phyloP scores from a whole-genome alignment of 2,113 vertebrate genomes.

The Myotis brandtii region DNA sequence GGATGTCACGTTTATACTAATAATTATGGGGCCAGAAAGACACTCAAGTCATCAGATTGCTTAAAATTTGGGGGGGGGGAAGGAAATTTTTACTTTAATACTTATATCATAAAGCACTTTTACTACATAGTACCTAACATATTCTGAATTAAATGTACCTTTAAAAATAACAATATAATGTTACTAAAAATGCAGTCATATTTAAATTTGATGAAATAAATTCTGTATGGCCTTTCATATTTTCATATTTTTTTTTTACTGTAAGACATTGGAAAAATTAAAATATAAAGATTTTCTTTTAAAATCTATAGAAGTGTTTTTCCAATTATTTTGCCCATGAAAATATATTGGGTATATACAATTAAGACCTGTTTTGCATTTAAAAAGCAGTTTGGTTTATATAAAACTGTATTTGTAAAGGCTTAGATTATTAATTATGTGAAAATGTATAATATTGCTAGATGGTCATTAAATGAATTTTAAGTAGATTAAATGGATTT shows the following conservation, averaged over 20 bases:
- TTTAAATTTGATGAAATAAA: constrained; percentile 12
- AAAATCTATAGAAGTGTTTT: not conserved
- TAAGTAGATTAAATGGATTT: not conserved
- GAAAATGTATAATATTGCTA: not conserved
- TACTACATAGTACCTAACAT: not conserved
- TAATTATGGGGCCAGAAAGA: not conserved
- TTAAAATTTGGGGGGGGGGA: not conserved
- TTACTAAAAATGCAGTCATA: not conserved
- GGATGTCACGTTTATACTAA: not conserved
- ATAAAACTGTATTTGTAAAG: not conserved
- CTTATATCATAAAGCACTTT: not conserved
- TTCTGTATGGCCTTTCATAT: not conserved
- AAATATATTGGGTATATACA: not conserved
- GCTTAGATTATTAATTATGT: not conserved
- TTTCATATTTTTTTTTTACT: constrained; percentile 46
- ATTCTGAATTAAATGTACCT: not conserved
- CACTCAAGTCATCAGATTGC: not conserved
- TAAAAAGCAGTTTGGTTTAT: not conserved
- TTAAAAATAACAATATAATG: constrained; percentile 12
- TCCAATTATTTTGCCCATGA: not conserved
- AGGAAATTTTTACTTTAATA: not conserved
- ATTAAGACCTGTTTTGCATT: not conserved
- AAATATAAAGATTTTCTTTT: constrained; percentile 32
- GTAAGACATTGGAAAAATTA: not conserved
- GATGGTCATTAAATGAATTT: not conserved